phyloP scores from a whole-genome alignment of 2,888 invertebrate species.

The Physocephala rufipes region DNA sequence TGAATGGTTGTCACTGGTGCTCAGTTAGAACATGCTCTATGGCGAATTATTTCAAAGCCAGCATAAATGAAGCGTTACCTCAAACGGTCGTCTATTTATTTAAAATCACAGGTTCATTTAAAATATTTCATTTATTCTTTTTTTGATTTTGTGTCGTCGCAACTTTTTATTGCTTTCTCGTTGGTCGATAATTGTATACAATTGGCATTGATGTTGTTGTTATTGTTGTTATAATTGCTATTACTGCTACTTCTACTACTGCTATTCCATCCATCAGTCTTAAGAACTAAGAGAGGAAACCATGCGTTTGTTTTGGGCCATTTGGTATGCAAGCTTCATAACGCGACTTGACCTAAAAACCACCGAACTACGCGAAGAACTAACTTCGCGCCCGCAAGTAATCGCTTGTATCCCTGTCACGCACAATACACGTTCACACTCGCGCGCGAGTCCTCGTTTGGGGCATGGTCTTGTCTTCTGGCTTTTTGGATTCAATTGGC shows the following conservation, averaged over 20 bases:
- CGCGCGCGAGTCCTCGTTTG: slow-evolving; percentile 35
- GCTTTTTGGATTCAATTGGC: neutral
- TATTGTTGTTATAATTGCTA: too few relatives aligned
- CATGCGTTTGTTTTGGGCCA: neutral
- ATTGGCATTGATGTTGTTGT: neutral
- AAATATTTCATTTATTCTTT: neutral
- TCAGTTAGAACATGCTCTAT: neutral
- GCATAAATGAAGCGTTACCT: too few relatives aligned
- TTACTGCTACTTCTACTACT: too few relatives aligned
- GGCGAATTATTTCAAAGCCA: neutral
- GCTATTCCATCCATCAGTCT: neutral
- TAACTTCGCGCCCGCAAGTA: slow-evolving; percentile 1
- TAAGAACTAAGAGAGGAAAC: slow-evolving; percentile 5
- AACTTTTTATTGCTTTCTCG: neutral
- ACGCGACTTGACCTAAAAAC: slow-evolving; percentile 35
- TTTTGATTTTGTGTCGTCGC: neutral
- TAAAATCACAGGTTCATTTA: neutral
- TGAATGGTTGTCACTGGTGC: neutral
- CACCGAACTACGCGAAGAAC: slow-evolving; percentile 16
- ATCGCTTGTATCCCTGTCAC: slow-evolving; percentile 39
- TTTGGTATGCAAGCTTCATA: slow-evolving; percentile 36
- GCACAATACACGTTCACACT: slow-evolving; percentile 18
- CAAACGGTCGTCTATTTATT: slow-evolving; percentile 10
- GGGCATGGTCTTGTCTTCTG: too few relatives aligned
- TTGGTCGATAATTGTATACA: neutral